These are phyloP conservation scores for Linnaemya vulpina DNA, from an alignment of 2,888 invertebrate species.

Conservation along the genomic window DNA sequence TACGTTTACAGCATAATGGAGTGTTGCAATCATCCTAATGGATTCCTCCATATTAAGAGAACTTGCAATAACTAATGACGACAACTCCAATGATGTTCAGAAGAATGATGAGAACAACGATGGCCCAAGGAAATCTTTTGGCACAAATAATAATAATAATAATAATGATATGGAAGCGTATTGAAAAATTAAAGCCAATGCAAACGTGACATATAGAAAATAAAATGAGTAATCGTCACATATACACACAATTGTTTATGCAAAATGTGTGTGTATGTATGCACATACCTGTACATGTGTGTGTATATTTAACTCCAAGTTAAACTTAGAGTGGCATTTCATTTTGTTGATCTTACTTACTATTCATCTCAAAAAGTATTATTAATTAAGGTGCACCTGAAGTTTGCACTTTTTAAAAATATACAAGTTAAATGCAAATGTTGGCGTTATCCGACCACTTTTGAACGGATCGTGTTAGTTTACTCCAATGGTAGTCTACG, in stretches of 20 bases:
- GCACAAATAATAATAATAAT: not conserved
- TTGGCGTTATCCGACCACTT: too few species aligned
- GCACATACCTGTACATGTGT: not conserved
- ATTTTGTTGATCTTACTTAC: too few species aligned
- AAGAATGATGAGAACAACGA: slow-evolving; percentile 23
- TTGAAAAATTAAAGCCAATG: slow-evolving; percentile 39
- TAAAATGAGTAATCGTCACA: not conserved
- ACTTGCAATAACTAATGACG: slow-evolving; percentile 56
- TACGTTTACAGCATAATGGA: slow-evolving; percentile 20
- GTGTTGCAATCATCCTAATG: slow-evolving; percentile 61
- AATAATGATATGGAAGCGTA: slow-evolving; percentile 9
- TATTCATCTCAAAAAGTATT: too few species aligned
- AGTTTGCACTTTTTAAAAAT: too few species aligned
- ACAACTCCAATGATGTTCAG: slow-evolving; percentile 52
- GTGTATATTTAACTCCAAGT: too few species aligned
- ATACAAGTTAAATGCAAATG: too few species aligned
- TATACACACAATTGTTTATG: not conserved
- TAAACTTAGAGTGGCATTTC: too few species aligned
- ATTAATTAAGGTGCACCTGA: too few species aligned
- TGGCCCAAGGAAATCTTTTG: slow-evolving; percentile 49
- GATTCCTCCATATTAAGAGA: slow-evolving; percentile 49
- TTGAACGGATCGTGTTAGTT: too few species aligned
- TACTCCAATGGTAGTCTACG: too few species aligned
- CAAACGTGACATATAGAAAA: slow-evolving; percentile 25
- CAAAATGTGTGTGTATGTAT: not conserved